Conservation (phyloP, 2,113 vertebrate genomes). For the Apus apus region DNA sequence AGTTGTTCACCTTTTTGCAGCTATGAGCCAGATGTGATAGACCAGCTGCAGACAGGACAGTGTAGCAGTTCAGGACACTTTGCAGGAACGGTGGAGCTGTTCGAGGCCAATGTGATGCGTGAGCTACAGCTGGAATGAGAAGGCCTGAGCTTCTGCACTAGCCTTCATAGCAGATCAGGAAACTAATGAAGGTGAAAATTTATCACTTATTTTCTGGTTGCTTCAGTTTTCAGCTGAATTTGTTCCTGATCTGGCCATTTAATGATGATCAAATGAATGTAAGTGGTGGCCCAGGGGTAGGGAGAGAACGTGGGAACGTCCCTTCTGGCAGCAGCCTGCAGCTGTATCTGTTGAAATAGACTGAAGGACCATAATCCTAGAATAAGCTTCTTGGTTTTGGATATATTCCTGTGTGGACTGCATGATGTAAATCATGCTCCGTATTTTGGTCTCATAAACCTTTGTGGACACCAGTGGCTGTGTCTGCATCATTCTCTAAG, state of each 20-base stretch:
- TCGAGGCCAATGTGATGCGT: neutral
- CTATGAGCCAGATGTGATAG: neutral
- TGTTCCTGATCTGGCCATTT: conserved; percentile 33
- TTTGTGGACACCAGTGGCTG: neutral
- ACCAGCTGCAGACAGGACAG: neutral
- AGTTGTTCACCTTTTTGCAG: neutral
- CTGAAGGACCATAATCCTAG: neutral
- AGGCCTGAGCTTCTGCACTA: neutral
- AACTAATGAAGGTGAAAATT: conserved; percentile 46
- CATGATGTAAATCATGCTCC: neutral
- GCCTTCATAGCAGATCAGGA: neutral
- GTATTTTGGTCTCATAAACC: neutral
- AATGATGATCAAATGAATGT: neutral
- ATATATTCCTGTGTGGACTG: accelerated
- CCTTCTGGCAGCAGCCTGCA: neutral
- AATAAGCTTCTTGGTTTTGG: neutral
- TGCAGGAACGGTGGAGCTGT: neutral
- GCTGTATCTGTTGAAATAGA: neutral
- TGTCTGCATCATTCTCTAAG: neutral
- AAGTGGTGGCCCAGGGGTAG: neutral
- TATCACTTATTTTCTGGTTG: conserved; percentile 29
- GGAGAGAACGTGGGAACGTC: neutral
- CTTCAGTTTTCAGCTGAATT: conserved; percentile 55
- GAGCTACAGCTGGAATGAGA: neutral
- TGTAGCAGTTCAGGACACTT: neutral